Base-by-base conservation (phyloP, 2,888 invertebrate genomes). In the Chloroclystis v-ata region DNA sequence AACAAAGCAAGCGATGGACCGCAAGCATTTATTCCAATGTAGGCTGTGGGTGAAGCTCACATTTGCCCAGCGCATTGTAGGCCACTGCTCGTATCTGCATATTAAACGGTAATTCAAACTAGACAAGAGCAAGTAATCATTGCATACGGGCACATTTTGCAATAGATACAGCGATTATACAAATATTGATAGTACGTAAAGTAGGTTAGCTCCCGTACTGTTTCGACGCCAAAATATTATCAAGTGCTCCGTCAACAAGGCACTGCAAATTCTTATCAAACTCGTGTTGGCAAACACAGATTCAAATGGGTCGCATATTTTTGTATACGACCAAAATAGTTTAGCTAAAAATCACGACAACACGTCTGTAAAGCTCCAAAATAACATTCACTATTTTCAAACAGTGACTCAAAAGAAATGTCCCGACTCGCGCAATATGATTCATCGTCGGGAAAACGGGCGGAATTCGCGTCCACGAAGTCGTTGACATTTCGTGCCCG, bases 171-270 rank as follows among this genome's bases (percentile, higher is more conserved):
- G 61, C 68, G 71, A 78, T 82, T 76, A 80, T 76, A 73, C 72
- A 81, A 82, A 83, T 75, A 78, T 67, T 69, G 85, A 87, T 86
- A 86, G 20, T 20, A 77, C 69, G 54, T 44, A 72, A 84, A 72
- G 73, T 86, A 82, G 86, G 85, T 83, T 82, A 82, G 79, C 78
- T 78, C 77, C 82, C 68, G 76, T 79, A 76, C 63, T 67, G 72
- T 73, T 74, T 72, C 67, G 74, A 67, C 73, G 72, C 77, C 78
- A 76, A 86, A n/a, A 86, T 80, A 78, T 82, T 84, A 81, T 86
- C 83, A 82, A 80, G 79, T 78, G 75, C 59, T 76, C 63, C 67
- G 75, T 76, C 72, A 81, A 81, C 71, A 79, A 72, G 11, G 20
- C 35, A 35, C 20, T 65, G 83, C 83, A 59, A 82, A 79, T 75